Percentiles rank a stretch among this genome's conserved stretches.
These are phyloP conservation scores for Atlantisia rogersi DNA, from an alignment of 2,113 vertebrate genomes.

Conservation along the genomic window DNA sequence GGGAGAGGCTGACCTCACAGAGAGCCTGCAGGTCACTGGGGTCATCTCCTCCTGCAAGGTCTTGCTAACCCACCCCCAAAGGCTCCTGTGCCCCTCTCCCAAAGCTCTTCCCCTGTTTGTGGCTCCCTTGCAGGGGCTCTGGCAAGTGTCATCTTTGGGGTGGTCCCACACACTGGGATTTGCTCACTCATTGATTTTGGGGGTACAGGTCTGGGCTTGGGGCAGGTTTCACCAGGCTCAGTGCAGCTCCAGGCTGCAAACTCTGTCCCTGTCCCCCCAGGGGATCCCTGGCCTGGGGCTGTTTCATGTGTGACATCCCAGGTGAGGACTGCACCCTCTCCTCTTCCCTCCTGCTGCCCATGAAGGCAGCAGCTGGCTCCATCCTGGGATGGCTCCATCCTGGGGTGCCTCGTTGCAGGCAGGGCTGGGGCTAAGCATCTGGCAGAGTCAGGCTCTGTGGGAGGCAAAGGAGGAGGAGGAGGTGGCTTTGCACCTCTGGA, in stretches of 20 bases:
- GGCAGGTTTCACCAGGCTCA: neutral
- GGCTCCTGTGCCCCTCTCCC: neutral
- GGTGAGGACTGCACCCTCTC: too few species aligned
- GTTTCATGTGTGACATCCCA: neutral
- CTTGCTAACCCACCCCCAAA: fast-evolving
- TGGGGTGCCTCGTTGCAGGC: fast-evolving
- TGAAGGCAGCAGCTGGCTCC: neutral
- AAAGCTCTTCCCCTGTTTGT: neutral
- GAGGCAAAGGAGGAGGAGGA: fast-evolving
- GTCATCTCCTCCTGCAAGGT: neutral
- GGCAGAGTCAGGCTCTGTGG: fast-evolving
- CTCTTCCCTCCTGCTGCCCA: fast-evolving
- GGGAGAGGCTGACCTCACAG: fast-evolving
- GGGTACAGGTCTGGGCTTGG: neutral
- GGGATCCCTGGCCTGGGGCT: neutral
- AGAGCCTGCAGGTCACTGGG: neutral
- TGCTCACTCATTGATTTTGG: conserved; percentile 28
- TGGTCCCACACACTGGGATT: conserved; percentile 14
- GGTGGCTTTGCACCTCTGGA: neutral
- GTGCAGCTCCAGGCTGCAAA: neutral
- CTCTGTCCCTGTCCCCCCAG: fast-evolving
- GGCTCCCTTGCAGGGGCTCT: conserved; percentile 24
- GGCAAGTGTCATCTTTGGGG: conserved; percentile 24
- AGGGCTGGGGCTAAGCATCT: neutral
- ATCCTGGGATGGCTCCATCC: neutral